phyloP scores from a whole-genome alignment of 2,797 vertebrate species.

The Geotrypetes seraphini region DNA sequence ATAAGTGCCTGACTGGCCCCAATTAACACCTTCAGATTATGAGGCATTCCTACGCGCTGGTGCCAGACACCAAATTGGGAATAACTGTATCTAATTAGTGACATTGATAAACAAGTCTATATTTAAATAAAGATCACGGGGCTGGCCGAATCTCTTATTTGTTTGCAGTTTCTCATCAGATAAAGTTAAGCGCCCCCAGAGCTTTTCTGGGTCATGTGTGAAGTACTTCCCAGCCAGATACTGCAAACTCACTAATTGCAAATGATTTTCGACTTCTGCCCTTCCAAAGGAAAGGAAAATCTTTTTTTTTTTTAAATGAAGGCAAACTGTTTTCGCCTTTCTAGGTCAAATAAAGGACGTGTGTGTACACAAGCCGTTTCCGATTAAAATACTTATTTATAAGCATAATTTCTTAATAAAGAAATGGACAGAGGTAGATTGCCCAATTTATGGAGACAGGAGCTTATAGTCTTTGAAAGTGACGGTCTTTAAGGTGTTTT shows the following conservation, averaged over 20 bases:
- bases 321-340: too few relatives aligned
- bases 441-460: too few relatives aligned
- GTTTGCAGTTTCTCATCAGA: conserved; percentile 55
- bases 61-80: conserved; percentile 72
- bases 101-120: conserved; percentile 71
- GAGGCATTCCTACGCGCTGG: conserved; percentile 77
- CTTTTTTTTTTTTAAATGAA: too few relatives aligned
- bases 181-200: conserved; percentile 34
- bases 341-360: too few relatives aligned
- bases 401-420: too few relatives aligned
- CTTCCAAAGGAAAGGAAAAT: too few relatives aligned
- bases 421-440: too few relatives aligned
- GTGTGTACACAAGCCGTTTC: too few relatives aligned
- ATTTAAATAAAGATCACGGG: conserved; percentile 65
- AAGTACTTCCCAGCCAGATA: not conserved
- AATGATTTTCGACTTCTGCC: not conserved
- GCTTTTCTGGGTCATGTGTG: not conserved
- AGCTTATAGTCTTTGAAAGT: too few relatives aligned
- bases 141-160: conserved; percentile 50
- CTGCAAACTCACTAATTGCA: not conserved
- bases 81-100: conserved; percentile 72
- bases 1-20: conserved; percentile 90
- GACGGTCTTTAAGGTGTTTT: too few relatives aligned
- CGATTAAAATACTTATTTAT: too few relatives aligned
- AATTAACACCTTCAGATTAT: conserved; percentile 98